Conservation (phyloP, 2,888 invertebrate species). For the Galeopsomyia nigrocyanea region DNA sequence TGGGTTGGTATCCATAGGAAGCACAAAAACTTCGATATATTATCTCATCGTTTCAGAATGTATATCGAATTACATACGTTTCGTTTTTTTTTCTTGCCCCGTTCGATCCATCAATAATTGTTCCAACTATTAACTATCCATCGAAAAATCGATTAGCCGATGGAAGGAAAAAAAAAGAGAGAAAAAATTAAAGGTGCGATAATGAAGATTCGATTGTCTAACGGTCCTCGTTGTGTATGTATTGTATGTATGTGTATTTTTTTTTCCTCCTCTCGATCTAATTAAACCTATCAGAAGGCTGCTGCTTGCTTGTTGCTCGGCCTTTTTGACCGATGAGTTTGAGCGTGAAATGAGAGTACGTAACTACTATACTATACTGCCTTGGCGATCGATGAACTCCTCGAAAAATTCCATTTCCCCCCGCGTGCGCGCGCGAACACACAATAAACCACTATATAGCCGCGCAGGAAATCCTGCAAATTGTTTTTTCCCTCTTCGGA, state of each 20-base stretch:
- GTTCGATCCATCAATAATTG: no score
- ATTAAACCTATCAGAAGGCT: neutral
- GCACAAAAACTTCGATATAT: neutral
- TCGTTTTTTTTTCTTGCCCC: no score
- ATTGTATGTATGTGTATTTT: neutral
- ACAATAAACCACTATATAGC: constrained; percentile 9
- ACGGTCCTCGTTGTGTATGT: no score
- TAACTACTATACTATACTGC: no score
- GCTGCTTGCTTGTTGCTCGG: no score
- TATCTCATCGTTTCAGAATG: neutral
- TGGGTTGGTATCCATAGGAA: neutral
- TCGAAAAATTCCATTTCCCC: neutral
- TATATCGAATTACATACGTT: neutral
- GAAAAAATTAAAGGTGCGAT: no score
- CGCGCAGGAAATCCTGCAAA: constrained; percentile 45
- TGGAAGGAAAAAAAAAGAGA: no score
- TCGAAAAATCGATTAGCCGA: no score
- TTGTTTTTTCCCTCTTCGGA: constrained; percentile 33
- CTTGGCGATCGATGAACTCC: neutral
- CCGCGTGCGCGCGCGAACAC: neutral
- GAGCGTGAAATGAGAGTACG: no score
- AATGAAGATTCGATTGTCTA: no score
- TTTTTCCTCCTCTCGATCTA: neutral
- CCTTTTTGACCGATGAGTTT: no score
- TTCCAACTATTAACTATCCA: no score